These are phyloP conservation scores for Tinea trinotella DNA, from an alignment of 2,888 invertebrate genomes.

Conservation along the genomic window DNA sequence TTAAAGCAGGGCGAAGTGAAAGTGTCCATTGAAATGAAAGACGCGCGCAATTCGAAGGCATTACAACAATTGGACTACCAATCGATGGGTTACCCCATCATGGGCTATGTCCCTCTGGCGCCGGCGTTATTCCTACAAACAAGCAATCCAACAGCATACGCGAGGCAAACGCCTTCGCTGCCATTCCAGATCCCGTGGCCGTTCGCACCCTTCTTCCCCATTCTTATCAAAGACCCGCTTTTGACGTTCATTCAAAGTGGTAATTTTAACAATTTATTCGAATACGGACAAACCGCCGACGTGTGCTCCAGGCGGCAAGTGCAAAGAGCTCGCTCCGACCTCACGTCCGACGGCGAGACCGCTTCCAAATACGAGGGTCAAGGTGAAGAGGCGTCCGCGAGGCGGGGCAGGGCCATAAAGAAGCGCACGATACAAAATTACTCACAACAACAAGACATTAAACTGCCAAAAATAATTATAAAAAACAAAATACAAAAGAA, in stretches of 20 bases:
- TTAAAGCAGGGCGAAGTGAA: not conserved
- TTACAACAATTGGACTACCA: too few relatives aligned
- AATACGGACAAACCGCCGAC: constrained; percentile 73
- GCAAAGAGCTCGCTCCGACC: not conserved
- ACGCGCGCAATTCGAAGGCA: too few relatives aligned
- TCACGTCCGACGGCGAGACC: not conserved
- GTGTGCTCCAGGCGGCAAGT: constrained; percentile 49
- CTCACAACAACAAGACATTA: constrained; percentile 32
- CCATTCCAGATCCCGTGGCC: constrained; percentile 60
- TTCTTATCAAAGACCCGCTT: constrained; percentile 72
- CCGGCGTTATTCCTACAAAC: not conserved
- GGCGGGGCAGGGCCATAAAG: constrained; percentile 38
- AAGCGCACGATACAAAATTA: constrained; percentile 41
- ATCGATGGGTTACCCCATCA: too few relatives aligned
- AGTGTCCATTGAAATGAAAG: not conserved
- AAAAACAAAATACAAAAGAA: constrained; percentile 18
- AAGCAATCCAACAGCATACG: not conserved
- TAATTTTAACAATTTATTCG: constrained; percentile 67
- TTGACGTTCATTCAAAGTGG: constrained; percentile 61
- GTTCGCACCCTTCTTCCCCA: constrained; percentile 66
- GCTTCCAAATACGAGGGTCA: not conserved
- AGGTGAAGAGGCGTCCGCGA: constrained; percentile 3
- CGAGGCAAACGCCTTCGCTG: constrained; percentile 29
- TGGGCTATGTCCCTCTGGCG: too few relatives aligned
- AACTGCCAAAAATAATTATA: constrained; percentile 39